Base-by-base conservation (phyloP, 2,113 vertebrate species). In the Vulpes vulpes region DNA sequence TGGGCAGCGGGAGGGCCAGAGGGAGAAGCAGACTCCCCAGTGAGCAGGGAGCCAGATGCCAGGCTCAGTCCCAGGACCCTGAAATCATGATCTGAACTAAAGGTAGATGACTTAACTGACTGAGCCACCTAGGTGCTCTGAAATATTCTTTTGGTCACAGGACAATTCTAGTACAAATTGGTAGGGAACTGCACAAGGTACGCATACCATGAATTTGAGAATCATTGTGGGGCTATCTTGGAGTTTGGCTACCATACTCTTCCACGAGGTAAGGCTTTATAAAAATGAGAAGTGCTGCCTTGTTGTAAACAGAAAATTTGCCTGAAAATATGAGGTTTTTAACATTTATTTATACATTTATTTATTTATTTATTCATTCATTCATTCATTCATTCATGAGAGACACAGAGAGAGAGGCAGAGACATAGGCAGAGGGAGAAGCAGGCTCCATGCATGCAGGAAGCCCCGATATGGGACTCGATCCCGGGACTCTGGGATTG, bases 241-340 rank as follows among this genome's bases (percentile, higher is more conserved):
- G 85, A 97, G 27, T 35, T 8, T 96, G 57, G n/a, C 19, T 74
- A 11, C 27, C 11, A 11, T 30, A 55, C 2, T 91, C 4, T 93
- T 55, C 17, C 2, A 65, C 91, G 32, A 95, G 43, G 38, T 57
- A 82, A 94, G 22, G 8, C 57, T 95, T 96, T 92, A 25, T 93
- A 25, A 59, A 96, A 94, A 67, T 96, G n/a, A 89, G 19, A 71
- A 81, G 4, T 91, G 6, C 1, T 15, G 57, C 49, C 43, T 67
- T 53, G 49, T 69, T 89, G 14, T 88, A 67, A 57, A 82, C 92
- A 67, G 11, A 82, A 51, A 25, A 82, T 85, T 93, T 93, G 71
- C 64, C 11, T 95, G 78, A 91, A 96, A 87, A 62, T 71, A 49
- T 2, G 49, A 43, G 43, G 43, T 43, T 43, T 43, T 43, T 43